These are phyloP conservation scores for Cassiopea xamachana DNA, from an alignment of 30 jellyfish, hydroid and myxozoan species.

Conservation along the genomic window DNA sequence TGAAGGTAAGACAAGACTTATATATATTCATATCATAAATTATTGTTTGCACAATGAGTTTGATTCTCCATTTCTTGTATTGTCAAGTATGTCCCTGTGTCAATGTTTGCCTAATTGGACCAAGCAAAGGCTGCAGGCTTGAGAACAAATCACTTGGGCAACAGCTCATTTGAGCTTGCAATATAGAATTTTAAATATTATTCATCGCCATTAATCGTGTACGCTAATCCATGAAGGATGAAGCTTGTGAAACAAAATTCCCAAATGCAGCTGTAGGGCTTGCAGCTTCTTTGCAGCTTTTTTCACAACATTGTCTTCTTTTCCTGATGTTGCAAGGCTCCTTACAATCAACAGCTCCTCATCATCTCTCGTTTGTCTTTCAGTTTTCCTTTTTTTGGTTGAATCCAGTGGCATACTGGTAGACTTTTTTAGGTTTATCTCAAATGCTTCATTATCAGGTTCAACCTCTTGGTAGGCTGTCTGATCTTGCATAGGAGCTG, in stretches of 20 bases:
- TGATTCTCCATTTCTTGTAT: not conserved
- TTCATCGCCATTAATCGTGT: constrained; percentile 6
- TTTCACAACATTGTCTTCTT: not conserved
- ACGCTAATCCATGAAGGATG: constrained; percentile 10
- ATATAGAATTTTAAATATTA: not conserved
- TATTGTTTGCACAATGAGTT: not conserved
- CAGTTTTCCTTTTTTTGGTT: constrained; percentile 12
- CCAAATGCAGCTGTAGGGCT: constrained; percentile 2
- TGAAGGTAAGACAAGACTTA: constrained; percentile 10
- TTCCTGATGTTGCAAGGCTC: not conserved
- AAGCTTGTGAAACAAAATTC: constrained; percentile 11
- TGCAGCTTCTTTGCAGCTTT: not conserved
- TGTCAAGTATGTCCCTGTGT: constrained; percentile 14
- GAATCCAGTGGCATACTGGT: constrained; percentile 27
- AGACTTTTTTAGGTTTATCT: not conserved
- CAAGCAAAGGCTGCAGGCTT: not conserved
- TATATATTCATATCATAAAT: not conserved
- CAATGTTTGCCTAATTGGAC: not conserved
- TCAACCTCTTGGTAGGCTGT: not conserved
- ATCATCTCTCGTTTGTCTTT: constrained; percentile 4
- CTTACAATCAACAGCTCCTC: constrained; percentile 3
- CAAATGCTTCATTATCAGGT: constrained; percentile 12
- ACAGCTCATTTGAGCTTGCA: constrained; percentile 20
- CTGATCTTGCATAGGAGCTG: not conserved
- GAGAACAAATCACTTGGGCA: not conserved